These are phyloP conservation scores for Aphidoletes aphidimyza DNA, from an alignment of 2,888 invertebrate species.

Conservation along the genomic window DNA sequence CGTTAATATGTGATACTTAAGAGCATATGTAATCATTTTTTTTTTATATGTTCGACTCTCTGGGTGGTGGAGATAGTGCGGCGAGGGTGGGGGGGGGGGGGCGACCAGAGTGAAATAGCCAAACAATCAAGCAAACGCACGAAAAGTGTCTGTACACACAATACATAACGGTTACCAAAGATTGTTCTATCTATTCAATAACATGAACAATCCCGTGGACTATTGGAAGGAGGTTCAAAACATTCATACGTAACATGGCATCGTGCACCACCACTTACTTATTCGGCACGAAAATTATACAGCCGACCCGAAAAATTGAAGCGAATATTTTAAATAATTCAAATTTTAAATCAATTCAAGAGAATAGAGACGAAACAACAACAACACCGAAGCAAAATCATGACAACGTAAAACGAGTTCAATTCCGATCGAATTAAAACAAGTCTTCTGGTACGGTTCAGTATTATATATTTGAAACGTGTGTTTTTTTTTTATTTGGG, in stretches of 20 bases:
- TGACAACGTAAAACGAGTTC: too few relatives aligned
- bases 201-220: too few relatives aligned
- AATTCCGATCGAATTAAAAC: background rate
- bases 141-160: background rate
- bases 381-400: too few relatives aligned
- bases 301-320: background rate
- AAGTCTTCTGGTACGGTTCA: background rate
- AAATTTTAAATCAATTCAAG: background rate
- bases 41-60: too few relatives aligned
- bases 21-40: slow-evolving; percentile 8
- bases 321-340: slow-evolving; percentile 40
- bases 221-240: background rate
- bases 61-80: background rate
- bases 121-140: background rate
- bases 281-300: background rate
- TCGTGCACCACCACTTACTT: background rate
- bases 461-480: background rate
- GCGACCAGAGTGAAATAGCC: background rate
- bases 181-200: too few relatives aligned
- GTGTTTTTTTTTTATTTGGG: background rate
- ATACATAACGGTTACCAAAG: background rate
- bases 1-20: slow-evolving; percentile 3
- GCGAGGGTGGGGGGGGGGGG: background rate
- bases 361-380: background rate
- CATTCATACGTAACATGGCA: background rate